Evolutionary conservation across 2,113 vertebrate genomes (phyloP).

Genomic region (Pitta sordida): DNA sequence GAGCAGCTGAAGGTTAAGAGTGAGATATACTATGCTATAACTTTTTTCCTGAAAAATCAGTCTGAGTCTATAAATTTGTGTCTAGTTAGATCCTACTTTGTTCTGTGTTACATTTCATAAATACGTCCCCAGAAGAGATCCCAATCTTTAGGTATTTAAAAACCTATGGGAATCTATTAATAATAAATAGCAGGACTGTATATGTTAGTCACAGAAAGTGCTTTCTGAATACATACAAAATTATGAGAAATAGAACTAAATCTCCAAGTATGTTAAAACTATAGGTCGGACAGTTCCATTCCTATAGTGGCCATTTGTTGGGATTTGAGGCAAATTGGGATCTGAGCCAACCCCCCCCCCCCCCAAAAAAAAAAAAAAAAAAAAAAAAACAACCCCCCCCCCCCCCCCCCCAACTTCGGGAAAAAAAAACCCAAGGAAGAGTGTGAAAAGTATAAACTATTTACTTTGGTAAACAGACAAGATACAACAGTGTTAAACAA

Average conservation of each 20-base stretch:
- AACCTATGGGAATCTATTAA: not conserved
- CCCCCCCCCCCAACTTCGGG: no score
- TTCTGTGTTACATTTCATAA: not conserved
- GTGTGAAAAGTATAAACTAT: no score
- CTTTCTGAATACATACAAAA: not conserved
- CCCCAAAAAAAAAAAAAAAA: no score
- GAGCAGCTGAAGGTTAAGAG: not conserved
- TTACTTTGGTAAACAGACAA: no score
- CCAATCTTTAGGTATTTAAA: not conserved
- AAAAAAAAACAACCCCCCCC: no score
- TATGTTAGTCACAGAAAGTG: not conserved
- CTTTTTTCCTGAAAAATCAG: not conserved
- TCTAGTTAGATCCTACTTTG: not conserved
- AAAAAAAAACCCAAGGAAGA: no score
- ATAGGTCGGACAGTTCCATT: no score
- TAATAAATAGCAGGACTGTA: not conserved
- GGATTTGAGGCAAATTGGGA: no score
- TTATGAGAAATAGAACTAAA: not conserved
- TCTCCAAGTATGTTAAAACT: conserved; percentile 10
- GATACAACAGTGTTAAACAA: no score
- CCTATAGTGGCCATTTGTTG: no score
- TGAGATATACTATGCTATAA: not conserved
- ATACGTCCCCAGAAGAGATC: not conserved
- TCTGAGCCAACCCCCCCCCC: no score
- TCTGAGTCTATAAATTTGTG: not conserved